Evolutionary conservation across 2,113 vertebrate genomes (phyloP).

Genomic region (Oncorhynchus mykiss): DNA sequence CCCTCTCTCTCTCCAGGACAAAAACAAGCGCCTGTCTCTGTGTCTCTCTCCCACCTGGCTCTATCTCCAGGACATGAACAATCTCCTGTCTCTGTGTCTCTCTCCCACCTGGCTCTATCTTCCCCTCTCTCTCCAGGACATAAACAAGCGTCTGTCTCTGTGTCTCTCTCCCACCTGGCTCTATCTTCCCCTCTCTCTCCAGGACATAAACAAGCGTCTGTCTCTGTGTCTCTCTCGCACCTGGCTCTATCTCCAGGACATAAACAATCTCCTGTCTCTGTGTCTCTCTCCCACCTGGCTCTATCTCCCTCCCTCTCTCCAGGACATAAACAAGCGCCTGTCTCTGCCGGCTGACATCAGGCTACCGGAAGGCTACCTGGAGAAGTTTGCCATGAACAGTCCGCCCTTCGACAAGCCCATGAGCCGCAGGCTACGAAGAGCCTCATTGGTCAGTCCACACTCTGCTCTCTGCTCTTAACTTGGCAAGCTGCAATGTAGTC

Average conservation of each 20-base stretch:
- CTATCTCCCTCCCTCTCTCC: conserved; percentile 9
- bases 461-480: not conserved
- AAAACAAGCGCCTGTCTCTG: too few species aligned
- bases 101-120: not conserved
- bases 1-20: too few species aligned
- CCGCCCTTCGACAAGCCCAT: conserved; percentile 81
- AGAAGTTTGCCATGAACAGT: conserved; percentile 82
- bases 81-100: not conserved
- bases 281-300: not conserved
- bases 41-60: too few species aligned
- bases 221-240: too few species aligned
- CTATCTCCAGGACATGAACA: too few species aligned
- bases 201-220: too few species aligned
- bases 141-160: too few species aligned
- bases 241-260: too few species aligned
- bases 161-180: too few species aligned
- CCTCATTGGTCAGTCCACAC: conserved; percentile 72
- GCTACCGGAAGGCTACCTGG: conserved; percentile 80
- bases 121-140: not conserved
- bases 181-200: too few species aligned
- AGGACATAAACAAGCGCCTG: conserved; percentile 83
- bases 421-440: conserved; percentile 77
- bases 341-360: conserved; percentile 81
- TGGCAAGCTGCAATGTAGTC: conserved; percentile 3
- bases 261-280: too few species aligned